Evolutionary conservation across 2,113 vertebrate species (phyloP).

Genomic region (Planiliza haematocheilus): DNA sequence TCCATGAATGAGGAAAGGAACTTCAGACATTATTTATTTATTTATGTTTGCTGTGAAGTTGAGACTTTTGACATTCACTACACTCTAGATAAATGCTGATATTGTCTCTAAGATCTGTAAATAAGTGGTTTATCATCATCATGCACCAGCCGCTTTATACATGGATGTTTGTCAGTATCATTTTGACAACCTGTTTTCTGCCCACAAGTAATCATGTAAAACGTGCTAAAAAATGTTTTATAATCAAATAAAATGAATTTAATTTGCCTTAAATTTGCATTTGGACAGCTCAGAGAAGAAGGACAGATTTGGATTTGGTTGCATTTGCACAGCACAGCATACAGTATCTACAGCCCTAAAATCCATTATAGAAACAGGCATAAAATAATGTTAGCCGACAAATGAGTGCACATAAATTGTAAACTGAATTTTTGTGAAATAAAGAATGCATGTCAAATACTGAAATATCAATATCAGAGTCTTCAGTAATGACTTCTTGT

Average conservation of each 20-base stretch:
- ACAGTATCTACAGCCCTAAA: constrained; percentile 3
- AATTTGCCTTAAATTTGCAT: constrained; percentile 18
- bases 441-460: neutral
- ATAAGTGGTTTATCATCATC: neutral
- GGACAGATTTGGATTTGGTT: constrained; percentile 10
- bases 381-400: constrained; percentile 5
- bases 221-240: neutral
- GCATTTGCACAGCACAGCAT: constrained; percentile 1
- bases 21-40: too few relatives aligned
- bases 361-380: constrained; percentile 10
- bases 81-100: neutral
- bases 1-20: too few relatives aligned
- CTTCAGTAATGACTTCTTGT: constrained; percentile 4
- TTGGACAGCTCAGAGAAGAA: neutral
- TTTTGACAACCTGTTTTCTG: neutral
- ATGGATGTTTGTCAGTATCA: neutral
- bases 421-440: constrained; percentile 6
- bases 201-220: neutral
- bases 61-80: too few relatives aligned
- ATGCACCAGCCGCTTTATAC: neutral
- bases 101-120: neutral
- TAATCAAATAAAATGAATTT: neutral
- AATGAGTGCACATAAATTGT: neutral
- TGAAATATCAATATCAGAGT: neutral
- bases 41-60: too few relatives aligned